Evolutionary conservation across 2,888 invertebrate species (phyloP), one percentile per base, ranked within the genome.

Genomic region (Allacma fusca): DNA sequence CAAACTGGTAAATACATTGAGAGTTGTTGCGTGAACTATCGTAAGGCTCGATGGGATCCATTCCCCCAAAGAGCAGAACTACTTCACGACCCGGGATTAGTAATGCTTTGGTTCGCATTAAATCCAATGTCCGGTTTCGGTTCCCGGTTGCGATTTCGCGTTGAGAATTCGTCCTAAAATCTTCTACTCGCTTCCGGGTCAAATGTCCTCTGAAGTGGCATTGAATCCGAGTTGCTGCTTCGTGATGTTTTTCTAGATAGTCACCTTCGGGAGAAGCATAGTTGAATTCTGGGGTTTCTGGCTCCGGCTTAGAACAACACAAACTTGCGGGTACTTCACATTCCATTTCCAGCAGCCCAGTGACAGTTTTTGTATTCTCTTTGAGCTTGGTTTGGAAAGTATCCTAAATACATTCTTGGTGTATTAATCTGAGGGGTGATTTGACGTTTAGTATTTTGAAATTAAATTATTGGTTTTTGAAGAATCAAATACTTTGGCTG

Each of bases 41-140:
- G 87, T 82, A 0, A 90, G 90, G 81, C 88, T 86, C 19, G 87
- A 87, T 83, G 5, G 91, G 91, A 86, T 92, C 91, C 28, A 91
- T 89, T 1, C 92, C 92, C 5, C 92, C 92, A 84, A 92, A 91
- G 21, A 92, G 89, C 16, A 92, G 86, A 4, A 92, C 89, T 0
- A 91, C 89, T 84, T 91, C 91, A 40, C 89, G 87, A 72, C 90
- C 90, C 85, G 88, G 87, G 81, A 89, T 88, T 84, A 90, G 90
- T 84, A 90, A 90, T 0, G 90, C 90, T 24, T 77, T 28, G 50
- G 50, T 50, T 50, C 19, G 4, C 50, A 50, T 50, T 50, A 50
- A 50, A 50, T 50, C 50, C 16, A 50, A 16, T 4, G 34, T 34
- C 34, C 9, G 34, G 34, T 34, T 34, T 34, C 34, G 34, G 9